Evolutionary conservation across 2,797 vertebrate species (phyloP).

Genomic region (Coendou prehensilis): DNA sequence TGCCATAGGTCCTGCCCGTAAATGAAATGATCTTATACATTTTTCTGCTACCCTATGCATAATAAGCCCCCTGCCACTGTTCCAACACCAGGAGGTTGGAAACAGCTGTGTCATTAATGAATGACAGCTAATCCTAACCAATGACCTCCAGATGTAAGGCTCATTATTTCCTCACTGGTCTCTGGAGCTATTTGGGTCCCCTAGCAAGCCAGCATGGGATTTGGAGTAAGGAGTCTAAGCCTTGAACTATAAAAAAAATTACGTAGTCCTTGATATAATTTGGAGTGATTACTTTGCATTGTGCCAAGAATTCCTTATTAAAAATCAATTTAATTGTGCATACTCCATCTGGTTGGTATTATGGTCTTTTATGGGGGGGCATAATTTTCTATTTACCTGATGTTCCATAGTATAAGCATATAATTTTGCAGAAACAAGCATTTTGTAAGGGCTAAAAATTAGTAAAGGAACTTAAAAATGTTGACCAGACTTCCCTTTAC

Average conservation of each 20-base stretch:
- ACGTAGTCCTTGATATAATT: slow-evolving; percentile 83
- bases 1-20: slow-evolving; percentile 67
- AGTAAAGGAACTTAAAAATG: slow-evolving; percentile 33
- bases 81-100: slow-evolving; percentile 70
- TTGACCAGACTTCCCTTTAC: slow-evolving; percentile 65
- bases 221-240: slow-evolving; percentile 76
- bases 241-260: slow-evolving; percentile 79
- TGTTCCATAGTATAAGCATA: slow-evolving; percentile 20
- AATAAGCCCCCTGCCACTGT: slow-evolving; percentile 69
- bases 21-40: slow-evolving; percentile 75
- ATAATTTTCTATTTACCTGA: slow-evolving; percentile 73
- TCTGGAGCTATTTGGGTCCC: slow-evolving; percentile 70
- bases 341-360: slow-evolving; percentile 84
- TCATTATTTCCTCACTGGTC: slow-evolving; percentile 79
- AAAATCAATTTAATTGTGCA: slow-evolving; percentile 82
- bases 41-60: slow-evolving; percentile 76
- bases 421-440: slow-evolving; percentile 67
- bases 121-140: slow-evolving; percentile 67
- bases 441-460: slow-evolving; percentile 65
- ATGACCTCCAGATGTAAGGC: slow-evolving; percentile 80
- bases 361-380: slow-evolving; percentile 68
- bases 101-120: slow-evolving; percentile 77
- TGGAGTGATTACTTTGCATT: slow-evolving; percentile 80
- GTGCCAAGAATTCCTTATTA: slow-evolving; percentile 85
- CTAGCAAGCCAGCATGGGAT: slow-evolving; percentile 34